A percentile compares a stretch with the other conserved stretches of the same genome.
These are phyloP conservation scores for Cebus imitator DNA, from an alignment of 2,113 vertebrate genomes.

Conservation along the genomic window DNA sequence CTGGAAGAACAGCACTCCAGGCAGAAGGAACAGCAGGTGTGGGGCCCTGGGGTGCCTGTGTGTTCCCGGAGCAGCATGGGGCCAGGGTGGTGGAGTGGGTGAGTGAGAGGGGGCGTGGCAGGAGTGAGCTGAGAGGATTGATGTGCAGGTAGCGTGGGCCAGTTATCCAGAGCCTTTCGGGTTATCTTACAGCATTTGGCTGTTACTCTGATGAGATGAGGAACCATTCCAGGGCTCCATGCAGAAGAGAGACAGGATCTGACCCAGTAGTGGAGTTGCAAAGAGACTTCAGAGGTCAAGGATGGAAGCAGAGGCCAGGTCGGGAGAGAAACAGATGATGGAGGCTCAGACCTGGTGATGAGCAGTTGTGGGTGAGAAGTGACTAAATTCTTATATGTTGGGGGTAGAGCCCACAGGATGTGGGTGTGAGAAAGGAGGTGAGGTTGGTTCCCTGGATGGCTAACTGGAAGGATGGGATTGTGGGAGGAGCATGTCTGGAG, in stretches of 20 bases:
- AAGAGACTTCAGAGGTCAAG: background rate
- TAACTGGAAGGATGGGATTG: background rate
- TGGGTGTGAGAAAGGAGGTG: background rate
- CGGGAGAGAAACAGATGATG: background rate
- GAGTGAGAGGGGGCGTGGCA: background rate
- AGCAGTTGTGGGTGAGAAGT: background rate
- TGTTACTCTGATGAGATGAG: background rate
- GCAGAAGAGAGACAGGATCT: background rate
- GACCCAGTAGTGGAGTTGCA: background rate
- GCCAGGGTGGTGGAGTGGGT: background rate
- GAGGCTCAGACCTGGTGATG: background rate
- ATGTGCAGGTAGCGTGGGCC: accelerated
- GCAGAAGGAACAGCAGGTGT: background rate
- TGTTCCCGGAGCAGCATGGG: background rate
- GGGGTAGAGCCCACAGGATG: background rate
- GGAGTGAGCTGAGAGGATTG: background rate
- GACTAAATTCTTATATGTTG: background rate
- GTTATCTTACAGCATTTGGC: background rate
- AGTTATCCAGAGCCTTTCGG: background rate
- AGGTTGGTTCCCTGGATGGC: no score
- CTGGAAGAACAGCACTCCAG: background rate
- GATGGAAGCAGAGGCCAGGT: background rate
- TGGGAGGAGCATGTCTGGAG: background rate
- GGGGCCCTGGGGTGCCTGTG: background rate
- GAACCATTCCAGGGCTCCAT: background rate